Conservation (phyloP, 2,888 invertebrate genomes). For the Epinotia demarniana region DNA sequence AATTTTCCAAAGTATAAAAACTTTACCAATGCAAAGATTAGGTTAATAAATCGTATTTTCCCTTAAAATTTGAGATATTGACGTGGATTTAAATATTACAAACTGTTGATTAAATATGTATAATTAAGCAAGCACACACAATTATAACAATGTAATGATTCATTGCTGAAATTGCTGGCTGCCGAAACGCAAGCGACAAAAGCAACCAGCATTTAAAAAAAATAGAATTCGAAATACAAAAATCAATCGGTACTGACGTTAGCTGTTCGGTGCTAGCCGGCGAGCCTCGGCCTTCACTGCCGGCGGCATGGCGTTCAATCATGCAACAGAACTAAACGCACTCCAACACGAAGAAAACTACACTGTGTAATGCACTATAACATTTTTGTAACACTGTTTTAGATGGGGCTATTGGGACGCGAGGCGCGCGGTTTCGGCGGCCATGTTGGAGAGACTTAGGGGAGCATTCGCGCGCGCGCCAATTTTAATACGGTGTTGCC, state of each 20-base stretch:
- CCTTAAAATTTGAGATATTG: not conserved
- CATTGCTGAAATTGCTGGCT: not conserved
- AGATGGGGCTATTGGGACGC: constrained; percentile 56
- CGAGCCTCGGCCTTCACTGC: constrained; percentile 77
- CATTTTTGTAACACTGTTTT: constrained; percentile 65
- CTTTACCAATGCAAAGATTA: not conserved
- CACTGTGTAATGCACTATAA: constrained; percentile 66
- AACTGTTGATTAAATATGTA: not conserved
- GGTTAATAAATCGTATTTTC: not conserved
- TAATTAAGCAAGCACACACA: not conserved
- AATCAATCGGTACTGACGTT: constrained; percentile 69
- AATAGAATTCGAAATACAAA: constrained; percentile 40
- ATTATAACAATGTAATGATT: not conserved
- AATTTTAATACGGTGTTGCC: constrained; percentile 63
- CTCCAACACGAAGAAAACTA: constrained; percentile 66
- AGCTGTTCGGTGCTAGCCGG: constrained; percentile 82
- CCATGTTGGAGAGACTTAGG: constrained; percentile 72
- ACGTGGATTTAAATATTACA: not conserved
- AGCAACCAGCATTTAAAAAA: constrained; percentile 8
- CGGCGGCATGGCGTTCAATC: constrained; percentile 77
- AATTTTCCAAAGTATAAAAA: not conserved
- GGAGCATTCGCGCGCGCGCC: constrained; percentile 80
- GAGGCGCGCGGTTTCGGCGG: constrained; percentile 75
- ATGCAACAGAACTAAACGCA: constrained; percentile 76
- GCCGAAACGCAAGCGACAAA: not conserved